Conservation (phyloP, 2,797 vertebrate species). For the Brachymystax lenok region DNA sequence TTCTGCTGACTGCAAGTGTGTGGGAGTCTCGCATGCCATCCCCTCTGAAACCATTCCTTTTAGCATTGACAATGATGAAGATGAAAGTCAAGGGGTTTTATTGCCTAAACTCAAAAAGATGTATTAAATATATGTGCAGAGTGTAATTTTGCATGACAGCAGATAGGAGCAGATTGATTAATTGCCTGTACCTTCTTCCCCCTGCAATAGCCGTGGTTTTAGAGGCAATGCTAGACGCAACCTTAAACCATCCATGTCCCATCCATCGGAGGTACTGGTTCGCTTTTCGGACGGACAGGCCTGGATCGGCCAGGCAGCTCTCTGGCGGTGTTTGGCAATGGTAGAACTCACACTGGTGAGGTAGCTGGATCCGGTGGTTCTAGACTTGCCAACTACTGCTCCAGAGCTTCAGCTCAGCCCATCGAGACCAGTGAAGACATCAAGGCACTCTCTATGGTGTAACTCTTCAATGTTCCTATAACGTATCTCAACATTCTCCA, state of each 20-base stretch:
- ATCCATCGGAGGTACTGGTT: neutral
- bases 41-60: neutral
- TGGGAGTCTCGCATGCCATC: slow-evolving; percentile 1
- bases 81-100: neutral
- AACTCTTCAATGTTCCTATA: neutral
- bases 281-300: slow-evolving; percentile 13
- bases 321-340: slow-evolving; percentile 97
- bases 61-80: neutral
- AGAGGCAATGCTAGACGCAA: neutral
- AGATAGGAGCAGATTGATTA: slow-evolving; percentile 20
- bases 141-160: slow-evolving; percentile 2
- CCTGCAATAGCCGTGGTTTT: neutral
- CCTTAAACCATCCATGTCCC: neutral
- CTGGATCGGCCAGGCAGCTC: slow-evolving; percentile 61
- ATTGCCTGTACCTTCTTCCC: neutral
- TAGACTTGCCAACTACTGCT: slow-evolving; percentile 99
- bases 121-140: neutral
- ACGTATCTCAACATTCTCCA: neutral
- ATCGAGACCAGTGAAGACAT: neutral
- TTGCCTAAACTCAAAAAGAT: neutral
- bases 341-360: slow-evolving; percentile 99
- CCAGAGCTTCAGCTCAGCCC: slow-evolving; percentile 60
- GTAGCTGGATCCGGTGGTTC: slow-evolving; percentile 99
- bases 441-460: neutral
- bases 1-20: slow-evolving; percentile 14